Percentiles rank a stretch among this genome's conserved stretches.
Evolutionary conservation across 2,888 invertebrate species (phyloP).

Genomic region (Eilema sororculum): DNA sequence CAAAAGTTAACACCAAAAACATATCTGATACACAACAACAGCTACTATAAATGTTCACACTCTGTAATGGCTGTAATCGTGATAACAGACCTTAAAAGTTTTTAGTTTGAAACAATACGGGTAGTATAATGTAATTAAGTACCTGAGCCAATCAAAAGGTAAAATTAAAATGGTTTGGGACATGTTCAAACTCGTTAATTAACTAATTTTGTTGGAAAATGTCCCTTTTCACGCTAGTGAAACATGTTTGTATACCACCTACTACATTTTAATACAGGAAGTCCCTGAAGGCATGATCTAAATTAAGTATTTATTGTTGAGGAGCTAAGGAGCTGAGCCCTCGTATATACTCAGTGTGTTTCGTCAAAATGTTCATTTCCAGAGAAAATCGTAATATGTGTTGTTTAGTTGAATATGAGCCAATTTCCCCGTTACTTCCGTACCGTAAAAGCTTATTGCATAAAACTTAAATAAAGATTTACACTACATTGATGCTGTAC

Average conservation of each 20-base stretch:
- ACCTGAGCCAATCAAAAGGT: conserved; percentile 51
- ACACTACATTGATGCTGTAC: no score
- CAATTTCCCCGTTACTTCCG: conserved; percentile 16
- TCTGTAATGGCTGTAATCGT: conserved; percentile 52
- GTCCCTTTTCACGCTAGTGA: conserved; percentile 35
- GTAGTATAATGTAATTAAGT: conserved; percentile 46
- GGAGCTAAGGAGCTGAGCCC: conserved; percentile 17
- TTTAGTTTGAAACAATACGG: conserved; percentile 50
- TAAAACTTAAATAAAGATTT: not conserved
- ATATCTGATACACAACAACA: conserved; percentile 13
- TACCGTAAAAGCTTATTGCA: not conserved
- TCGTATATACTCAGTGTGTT: not conserved
- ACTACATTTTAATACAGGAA: conserved; percentile 31
- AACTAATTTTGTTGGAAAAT: conserved; percentile 42
- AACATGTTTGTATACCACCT: conserved; percentile 31
- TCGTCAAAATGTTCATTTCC: conserved; percentile 10
- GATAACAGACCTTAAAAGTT: conserved; percentile 55
- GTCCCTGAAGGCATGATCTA: conserved; percentile 38
- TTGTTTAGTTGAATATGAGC: not conserved
- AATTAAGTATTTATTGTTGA: conserved; percentile 32
- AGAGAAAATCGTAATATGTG: conserved; percentile 11
- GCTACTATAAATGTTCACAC: conserved; percentile 33
- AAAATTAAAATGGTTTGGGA: conserved; percentile 26
- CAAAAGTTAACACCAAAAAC: no score
- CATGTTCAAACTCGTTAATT: conserved; percentile 46